Percentiles rank a stretch among this genome's conserved stretches.
Evolutionary conservation across 2,888 invertebrate species (phyloP).

Genomic region (Andrena praecox): DNA sequence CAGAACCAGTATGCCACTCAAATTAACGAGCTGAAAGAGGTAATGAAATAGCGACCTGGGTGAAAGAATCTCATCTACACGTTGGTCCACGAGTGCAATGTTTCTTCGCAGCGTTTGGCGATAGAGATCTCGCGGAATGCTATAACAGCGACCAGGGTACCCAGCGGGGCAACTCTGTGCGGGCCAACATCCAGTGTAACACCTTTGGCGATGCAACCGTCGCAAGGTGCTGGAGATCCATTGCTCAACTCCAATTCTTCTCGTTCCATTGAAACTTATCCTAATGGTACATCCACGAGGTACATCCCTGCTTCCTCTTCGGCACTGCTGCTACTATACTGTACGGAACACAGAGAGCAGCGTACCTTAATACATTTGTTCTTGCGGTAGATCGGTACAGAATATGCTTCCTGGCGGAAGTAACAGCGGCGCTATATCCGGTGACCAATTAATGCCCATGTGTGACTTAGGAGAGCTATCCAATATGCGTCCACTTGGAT

Average conservation of each 20-base stretch:
- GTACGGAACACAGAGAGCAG: background rate
- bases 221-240: slow-evolving; percentile 68
- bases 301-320: slow-evolving; percentile 40
- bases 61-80: background rate
- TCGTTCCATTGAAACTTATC: slow-evolving; percentile 65
- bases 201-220: slow-evolving; percentile 66
- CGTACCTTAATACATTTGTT: slow-evolving; percentile 12
- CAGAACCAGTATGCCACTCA: slow-evolving; percentile 93
- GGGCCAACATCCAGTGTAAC: slow-evolving; percentile 68
- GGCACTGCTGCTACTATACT: background rate
- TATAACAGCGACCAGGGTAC: slow-evolving; percentile 85
- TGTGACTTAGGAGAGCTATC: slow-evolving; percentile 75
- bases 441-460: slow-evolving; percentile 73
- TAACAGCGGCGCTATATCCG: slow-evolving; percentile 43
- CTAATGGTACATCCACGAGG: slow-evolving; percentile 71
- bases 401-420: slow-evolving; percentile 64
- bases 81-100: slow-evolving; percentile 3
- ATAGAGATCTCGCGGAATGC: slow-evolving; percentile 90
- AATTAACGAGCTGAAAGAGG: slow-evolving; percentile 94
- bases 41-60: slow-evolving; percentile 74
- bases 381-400: slow-evolving; percentile 64
- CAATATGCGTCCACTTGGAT: slow-evolving; percentile 72
- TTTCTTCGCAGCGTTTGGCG: slow-evolving; percentile 86
- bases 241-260: slow-evolving; percentile 66
- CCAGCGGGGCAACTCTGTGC: slow-evolving; percentile 65